Evolutionary conservation across 2,113 vertebrate species (phyloP).

Genomic region (Anhinga anhinga): DNA sequence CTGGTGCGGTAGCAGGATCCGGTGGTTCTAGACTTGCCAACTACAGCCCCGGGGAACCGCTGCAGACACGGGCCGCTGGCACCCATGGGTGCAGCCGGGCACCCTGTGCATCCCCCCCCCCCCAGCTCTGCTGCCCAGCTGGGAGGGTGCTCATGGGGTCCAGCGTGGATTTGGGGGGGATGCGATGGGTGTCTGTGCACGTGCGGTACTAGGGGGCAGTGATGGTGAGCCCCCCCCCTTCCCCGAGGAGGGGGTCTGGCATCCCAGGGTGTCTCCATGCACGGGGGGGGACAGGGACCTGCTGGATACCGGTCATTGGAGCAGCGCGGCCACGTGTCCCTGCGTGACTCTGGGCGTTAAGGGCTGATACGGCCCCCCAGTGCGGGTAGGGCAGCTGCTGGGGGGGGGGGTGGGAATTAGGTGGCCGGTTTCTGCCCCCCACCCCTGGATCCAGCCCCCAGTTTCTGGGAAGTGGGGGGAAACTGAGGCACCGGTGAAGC

Average conservation of each 20-base stretch:
- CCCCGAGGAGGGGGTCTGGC: rapidly evolving
- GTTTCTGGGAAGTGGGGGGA: not conserved
- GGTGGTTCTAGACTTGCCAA: constrained; percentile 99
- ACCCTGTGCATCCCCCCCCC: no score
- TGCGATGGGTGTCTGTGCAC: not conserved
- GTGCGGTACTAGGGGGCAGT: rapidly evolving
- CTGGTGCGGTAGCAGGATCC: constrained; percentile 98
- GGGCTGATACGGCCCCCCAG: not conserved
- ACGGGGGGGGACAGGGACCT: not conserved
- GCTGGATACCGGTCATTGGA: not conserved
- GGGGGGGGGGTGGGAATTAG: not conserved
- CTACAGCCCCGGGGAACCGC: constrained; percentile 82
- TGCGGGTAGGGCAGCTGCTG: rapidly evolving
- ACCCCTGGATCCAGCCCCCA: rapidly evolving
- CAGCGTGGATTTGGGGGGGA: rapidly evolving
- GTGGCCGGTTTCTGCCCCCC: not conserved
- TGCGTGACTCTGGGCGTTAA: rapidly evolving
- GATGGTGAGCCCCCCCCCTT: rapidly evolving
- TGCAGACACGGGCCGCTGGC: not conserved
- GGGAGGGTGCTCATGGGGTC: not conserved
- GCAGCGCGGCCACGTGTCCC: not conserved
- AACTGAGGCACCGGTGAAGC: not conserved
- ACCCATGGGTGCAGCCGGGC: not conserved
- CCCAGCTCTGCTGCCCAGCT: not conserved
- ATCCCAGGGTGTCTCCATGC: not conserved